Evolutionary conservation across 1,140 invertebrate species (phyloP).

Genomic region (Ceratosolen fusciceps): DNA sequence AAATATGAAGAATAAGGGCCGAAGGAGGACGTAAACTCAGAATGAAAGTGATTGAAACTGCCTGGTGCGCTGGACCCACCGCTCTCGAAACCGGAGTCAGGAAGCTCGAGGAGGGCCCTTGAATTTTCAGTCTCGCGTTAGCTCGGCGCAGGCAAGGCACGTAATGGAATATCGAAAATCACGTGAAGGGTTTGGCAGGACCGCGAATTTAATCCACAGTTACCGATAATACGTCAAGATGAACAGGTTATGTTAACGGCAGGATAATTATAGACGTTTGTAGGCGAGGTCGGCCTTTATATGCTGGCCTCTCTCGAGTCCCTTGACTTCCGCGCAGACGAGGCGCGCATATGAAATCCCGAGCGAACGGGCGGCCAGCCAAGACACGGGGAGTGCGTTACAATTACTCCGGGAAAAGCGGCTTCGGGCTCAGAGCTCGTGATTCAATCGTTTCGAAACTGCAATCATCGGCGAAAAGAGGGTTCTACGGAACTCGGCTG

Average conservation of each 20-base stretch:
- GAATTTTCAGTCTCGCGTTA: background rate
- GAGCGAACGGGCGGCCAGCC: no score
- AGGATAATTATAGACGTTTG: constrained; percentile 49
- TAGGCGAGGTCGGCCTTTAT: no score
- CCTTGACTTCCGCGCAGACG: constrained; percentile 29
- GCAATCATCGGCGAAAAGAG: background rate
- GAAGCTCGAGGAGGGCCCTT: no score
- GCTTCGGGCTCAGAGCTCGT: background rate
- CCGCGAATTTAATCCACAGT: no score
- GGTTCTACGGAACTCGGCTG: no score
- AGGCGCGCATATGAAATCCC: background rate
- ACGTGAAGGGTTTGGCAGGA: background rate
- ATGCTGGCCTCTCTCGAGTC: background rate
- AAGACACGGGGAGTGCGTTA: background rate
- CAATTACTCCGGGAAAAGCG: background rate
- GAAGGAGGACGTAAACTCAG: background rate
- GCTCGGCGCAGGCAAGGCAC: background rate
- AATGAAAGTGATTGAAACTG: constrained; percentile 25
- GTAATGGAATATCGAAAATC: constrained; percentile 23
- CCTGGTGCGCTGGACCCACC: background rate
- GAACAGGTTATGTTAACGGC: constrained; percentile 51
- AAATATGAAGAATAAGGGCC: background rate
- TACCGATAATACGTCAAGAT: constrained; percentile 3
- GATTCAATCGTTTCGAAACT: background rate
- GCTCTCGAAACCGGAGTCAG: background rate